Conservation (phyloP, 2,888 invertebrate species). For the Agrotis segetum region DNA sequence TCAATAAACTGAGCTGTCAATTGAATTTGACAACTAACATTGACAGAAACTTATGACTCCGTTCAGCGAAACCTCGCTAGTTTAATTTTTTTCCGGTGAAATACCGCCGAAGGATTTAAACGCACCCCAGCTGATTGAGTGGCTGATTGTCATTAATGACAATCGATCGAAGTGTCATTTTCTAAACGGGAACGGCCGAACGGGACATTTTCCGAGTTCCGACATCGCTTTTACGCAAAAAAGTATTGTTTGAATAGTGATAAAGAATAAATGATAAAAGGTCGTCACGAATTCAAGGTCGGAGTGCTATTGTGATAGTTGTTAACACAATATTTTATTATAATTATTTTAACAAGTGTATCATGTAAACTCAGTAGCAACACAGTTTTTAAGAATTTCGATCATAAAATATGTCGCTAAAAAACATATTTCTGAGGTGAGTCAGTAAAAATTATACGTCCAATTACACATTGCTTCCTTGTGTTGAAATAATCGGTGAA, state of each 20-base stretch:
- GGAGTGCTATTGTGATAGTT: constrained; percentile 25
- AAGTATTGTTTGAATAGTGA: constrained; percentile 25
- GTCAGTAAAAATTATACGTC: constrained; percentile 23
- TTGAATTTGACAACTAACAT: too few species aligned
- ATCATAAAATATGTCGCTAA: constrained; percentile 68
- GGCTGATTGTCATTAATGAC: too few species aligned
- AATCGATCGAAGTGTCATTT: too few species aligned
- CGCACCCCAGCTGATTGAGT: too few species aligned
- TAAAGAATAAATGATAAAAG: constrained; percentile 46
- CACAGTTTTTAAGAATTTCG: constrained; percentile 25
- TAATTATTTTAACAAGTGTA: constrained; percentile 24
- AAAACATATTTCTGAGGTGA: constrained; percentile 69
- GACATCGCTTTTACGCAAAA: not conserved
- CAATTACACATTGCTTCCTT: not conserved
- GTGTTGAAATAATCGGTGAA: not conserved
- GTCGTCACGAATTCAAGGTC: constrained; percentile 51
- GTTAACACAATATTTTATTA: constrained; percentile 23
- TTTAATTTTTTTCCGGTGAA: too few species aligned
- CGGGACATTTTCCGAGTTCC: too few species aligned
- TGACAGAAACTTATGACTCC: too few species aligned
- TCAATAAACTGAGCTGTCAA: too few species aligned
- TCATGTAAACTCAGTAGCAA: constrained; percentile 34
- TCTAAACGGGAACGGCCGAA: too few species aligned
- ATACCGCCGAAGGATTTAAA: too few species aligned
- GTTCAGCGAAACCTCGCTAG: too few species aligned